phyloP scores from a whole-genome alignment of 2,888 invertebrate species.

The Bedellia somnulentella region DNA sequence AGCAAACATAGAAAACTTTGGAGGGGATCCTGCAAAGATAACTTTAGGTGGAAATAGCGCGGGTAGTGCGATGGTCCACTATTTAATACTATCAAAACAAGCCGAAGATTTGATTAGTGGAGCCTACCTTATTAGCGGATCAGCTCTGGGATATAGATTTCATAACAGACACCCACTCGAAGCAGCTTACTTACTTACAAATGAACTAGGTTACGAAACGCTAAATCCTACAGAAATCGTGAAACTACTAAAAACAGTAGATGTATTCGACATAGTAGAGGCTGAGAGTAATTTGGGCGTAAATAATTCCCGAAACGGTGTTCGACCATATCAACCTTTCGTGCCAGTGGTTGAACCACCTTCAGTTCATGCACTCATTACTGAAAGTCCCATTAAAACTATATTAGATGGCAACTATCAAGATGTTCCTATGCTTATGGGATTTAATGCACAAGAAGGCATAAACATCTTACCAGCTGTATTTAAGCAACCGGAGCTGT shows the following conservation, averaged over 20 bases:
- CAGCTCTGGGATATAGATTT: constrained; percentile 15
- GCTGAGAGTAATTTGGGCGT: constrained; percentile 14
- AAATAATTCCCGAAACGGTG: constrained; percentile 10
- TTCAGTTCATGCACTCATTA: constrained; percentile 20
- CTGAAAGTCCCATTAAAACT: constrained; percentile 20
- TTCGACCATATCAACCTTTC: constrained; percentile 17
- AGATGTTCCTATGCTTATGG: constrained; percentile 27
- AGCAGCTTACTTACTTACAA: constrained; percentile 12
- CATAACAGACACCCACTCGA: constrained; percentile 13
- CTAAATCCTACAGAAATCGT: constrained; percentile 10
- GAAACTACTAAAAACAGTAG: constrained; percentile 10
- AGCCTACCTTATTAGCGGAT: constrained; percentile 16
- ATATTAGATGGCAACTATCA: constrained; percentile 22
- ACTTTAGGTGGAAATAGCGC: constrained; percentile 25
- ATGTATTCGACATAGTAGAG: constrained; percentile 14
- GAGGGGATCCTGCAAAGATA: constrained; percentile 18
- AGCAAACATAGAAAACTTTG: constrained; percentile 19
- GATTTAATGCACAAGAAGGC: constrained; percentile 31
- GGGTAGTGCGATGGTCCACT: constrained; percentile 21
- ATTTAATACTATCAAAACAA: constrained; percentile 19
- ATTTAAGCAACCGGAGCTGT: constrained; percentile 6
- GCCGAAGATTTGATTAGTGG: constrained; percentile 16
- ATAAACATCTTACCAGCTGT: constrained; percentile 12
- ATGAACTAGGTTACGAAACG: constrained; percentile 11
- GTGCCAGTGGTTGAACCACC: constrained; percentile 29